Evolutionary conservation across 1,140 invertebrate genomes (phyloP).

Genomic region (Orius laevigatus): DNA sequence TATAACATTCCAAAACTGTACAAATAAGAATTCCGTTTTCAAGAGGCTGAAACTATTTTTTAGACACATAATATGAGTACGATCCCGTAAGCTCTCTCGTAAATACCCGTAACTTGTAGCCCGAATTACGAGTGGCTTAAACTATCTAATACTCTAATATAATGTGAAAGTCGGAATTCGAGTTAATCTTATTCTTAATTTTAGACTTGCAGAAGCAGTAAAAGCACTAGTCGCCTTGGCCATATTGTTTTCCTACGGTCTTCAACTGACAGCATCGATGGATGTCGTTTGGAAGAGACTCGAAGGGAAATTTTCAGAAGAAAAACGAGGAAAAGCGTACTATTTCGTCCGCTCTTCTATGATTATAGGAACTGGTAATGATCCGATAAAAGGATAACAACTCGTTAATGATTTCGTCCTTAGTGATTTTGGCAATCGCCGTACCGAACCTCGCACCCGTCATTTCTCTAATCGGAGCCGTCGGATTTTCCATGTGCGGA

Average conservation of each 20-base stretch:
- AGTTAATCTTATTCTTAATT: too few species aligned
- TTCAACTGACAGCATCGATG: slow-evolving; percentile 38
- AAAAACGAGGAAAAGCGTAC: slow-evolving; percentile 43
- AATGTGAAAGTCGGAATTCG: too few species aligned
- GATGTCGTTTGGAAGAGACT: slow-evolving; percentile 18
- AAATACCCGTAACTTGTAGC: too few species aligned
- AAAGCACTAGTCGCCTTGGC: slow-evolving; percentile 71
- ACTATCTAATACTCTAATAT: too few species aligned
- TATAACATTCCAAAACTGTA: too few species aligned
- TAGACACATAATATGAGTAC: too few species aligned
- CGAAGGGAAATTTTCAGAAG: slow-evolving; percentile 22
- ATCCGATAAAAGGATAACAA: not conserved
- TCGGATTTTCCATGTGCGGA: slow-evolving; percentile 39
- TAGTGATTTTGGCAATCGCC: slow-evolving; percentile 30
- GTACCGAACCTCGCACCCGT: slow-evolving; percentile 43
- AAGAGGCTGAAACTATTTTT: too few species aligned
- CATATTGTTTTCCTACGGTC: slow-evolving; percentile 78
- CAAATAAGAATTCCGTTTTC: too few species aligned
- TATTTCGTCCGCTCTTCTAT: slow-evolving; percentile 40
- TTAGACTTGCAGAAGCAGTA: slow-evolving; percentile 65
- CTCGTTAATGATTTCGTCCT: slow-evolving; percentile 31
- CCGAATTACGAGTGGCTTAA: too few species aligned
- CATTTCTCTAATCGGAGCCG: slow-evolving; percentile 46
- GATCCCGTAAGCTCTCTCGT: too few species aligned
- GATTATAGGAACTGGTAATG: slow-evolving; percentile 33